A percentile compares a stretch with the other conserved stretches of the same genome.
These are phyloP conservation scores for Pyxicephalus adspersus DNA, from an alignment of 2,113 vertebrate species.

Conservation along the genomic window DNA sequence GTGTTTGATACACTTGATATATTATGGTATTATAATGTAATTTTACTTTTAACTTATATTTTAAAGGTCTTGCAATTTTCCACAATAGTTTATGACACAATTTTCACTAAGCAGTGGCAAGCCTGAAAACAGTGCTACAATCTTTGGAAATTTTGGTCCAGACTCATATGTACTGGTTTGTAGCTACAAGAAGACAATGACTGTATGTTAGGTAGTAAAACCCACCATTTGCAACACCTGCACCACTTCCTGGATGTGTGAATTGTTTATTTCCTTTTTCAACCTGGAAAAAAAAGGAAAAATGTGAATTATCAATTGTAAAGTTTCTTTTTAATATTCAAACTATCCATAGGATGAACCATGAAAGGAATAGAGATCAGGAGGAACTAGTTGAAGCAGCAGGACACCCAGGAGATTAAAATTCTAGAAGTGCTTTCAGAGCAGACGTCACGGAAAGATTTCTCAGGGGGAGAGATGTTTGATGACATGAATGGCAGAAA, in stretches of 20 bases:
- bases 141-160: too few species aligned
- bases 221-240: conserved; percentile 74
- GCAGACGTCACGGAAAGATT: too few species aligned
- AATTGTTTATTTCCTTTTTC: conserved; percentile 79
- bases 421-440: too few species aligned
- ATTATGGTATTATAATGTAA: too few species aligned
- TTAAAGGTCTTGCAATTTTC: not conserved
- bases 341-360: not conserved
- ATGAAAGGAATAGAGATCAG: not conserved
- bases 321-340: too few species aligned
- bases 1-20: too few species aligned
- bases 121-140: too few species aligned
- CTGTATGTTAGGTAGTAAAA: not conserved
- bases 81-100: not conserved
- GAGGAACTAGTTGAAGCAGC: not conserved
- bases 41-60: not conserved
- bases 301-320: not conserved
- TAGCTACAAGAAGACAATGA: not conserved
- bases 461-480: too few species aligned
- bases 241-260: conserved; percentile 78
- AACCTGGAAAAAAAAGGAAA: conserved; percentile 63
- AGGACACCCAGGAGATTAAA: too few species aligned
- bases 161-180: not conserved
- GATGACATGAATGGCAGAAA: too few species aligned
- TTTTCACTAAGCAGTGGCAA: too few species aligned